Percentiles rank a stretch among this genome's conserved stretches.
phyloP scores from a whole-genome alignment of 1,140 invertebrate genomes.

The Alviniconcha marisindica region DNA sequence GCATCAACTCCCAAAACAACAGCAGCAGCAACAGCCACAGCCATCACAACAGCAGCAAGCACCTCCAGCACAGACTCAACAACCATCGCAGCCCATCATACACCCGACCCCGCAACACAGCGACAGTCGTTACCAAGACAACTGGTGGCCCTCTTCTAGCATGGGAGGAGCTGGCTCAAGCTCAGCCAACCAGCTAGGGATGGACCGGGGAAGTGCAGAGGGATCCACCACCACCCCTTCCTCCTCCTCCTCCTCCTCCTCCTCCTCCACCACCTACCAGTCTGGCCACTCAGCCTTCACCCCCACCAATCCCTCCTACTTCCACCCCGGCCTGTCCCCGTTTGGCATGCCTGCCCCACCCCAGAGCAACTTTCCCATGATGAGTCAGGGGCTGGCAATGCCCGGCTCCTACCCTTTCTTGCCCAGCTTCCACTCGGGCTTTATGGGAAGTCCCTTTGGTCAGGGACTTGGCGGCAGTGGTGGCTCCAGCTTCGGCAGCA shows the following conservation, averaged over 20 bases:
- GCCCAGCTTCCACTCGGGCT: conserved; percentile 37
- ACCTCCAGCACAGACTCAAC: not conserved
- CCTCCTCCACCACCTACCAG: conserved; percentile 22
- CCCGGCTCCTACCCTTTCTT: conserved; percentile 30
- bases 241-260: conserved; percentile 8
- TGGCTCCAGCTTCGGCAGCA: not conserved
- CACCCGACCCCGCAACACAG: conserved; percentile 27
- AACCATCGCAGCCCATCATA: conserved; percentile 17
- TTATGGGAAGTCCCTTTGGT: conserved; percentile 33
- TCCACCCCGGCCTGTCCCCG: conserved; percentile 29
- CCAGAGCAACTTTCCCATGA: conserved; percentile 32
- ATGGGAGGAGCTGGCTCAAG: not conserved
- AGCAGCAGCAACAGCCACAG: not conserved
- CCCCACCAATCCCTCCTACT: conserved; percentile 27
- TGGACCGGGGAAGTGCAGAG: not conserved
- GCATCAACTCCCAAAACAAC: not conserved
- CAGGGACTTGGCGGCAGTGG: not conserved
- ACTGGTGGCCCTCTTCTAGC: conserved; percentile 21
- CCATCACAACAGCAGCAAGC: conserved; percentile 11
- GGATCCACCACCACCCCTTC: not conserved
- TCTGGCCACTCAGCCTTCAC: conserved; percentile 38
- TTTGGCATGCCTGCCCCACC: conserved; percentile 17
- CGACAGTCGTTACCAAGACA: conserved; percentile 31
- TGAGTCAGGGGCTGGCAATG: conserved; percentile 31
- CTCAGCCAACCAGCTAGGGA: not conserved